phyloP scores from a whole-genome alignment of 2,113 vertebrate species.

The Myotis brandtii region DNA sequence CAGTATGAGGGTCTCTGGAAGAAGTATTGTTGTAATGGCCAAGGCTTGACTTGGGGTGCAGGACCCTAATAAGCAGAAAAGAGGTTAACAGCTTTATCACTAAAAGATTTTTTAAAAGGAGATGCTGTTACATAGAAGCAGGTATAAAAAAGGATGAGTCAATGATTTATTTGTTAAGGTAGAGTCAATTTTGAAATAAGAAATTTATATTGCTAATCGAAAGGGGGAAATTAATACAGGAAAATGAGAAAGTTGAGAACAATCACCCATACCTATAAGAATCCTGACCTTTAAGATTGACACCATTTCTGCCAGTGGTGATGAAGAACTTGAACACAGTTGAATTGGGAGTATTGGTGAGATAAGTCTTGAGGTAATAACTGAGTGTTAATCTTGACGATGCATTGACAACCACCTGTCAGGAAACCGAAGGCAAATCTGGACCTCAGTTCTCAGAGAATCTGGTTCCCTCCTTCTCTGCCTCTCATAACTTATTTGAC shows the following conservation, averaged over 20 bases:
- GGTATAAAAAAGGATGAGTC: neutral
- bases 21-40: constrained; percentile 72
- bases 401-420: constrained; percentile 77
- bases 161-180: neutral
- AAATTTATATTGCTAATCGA: neutral
- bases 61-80: constrained; percentile 71
- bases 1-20: constrained; percentile 76
- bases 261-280: neutral
- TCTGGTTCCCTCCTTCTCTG: neutral
- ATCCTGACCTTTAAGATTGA: constrained; percentile 80
- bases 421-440: constrained; percentile 56
- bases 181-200: constrained; percentile 6
- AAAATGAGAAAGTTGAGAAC: neutral
- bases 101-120: neutral
- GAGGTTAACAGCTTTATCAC: neutral
- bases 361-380: constrained; percentile 70
- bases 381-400: constrained; percentile 73
- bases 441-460: neutral
- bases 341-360: constrained; percentile 78
- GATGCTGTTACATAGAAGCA: neutral
- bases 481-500: neutral
- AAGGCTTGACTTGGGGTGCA: constrained; percentile 78
- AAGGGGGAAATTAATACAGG: neutral
- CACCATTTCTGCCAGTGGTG: constrained; percentile 57
- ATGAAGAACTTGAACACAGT: constrained; percentile 76